Percentiles rank a stretch among this genome's conserved stretches.
phyloP scores from a whole-genome alignment of 2,113 vertebrate genomes.

The Chelonoidis abingdonii region DNA sequence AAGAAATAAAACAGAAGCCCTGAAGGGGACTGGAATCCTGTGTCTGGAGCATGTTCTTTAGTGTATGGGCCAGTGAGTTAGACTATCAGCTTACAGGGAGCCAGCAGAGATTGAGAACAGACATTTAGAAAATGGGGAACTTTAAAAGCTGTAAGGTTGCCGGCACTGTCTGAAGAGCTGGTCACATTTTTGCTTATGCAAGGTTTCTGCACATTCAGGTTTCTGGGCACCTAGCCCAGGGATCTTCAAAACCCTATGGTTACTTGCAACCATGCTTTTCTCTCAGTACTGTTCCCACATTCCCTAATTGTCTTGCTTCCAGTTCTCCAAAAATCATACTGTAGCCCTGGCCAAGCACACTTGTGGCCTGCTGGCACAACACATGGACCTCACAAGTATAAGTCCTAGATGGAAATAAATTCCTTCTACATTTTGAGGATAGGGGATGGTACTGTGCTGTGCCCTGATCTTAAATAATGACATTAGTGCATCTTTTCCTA shows the following conservation, averaged over 20 bases:
- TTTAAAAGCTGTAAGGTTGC: too few relatives aligned
- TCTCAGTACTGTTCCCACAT: not conserved
- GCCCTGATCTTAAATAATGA: not conserved
- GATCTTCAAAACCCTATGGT: not conserved
- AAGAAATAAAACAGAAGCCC: not conserved
- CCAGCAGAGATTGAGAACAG: too few relatives aligned
- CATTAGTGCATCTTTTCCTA: not conserved
- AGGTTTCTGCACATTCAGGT: not conserved
- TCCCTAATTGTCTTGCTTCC: not conserved
- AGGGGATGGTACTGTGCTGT: not conserved
- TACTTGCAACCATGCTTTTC: not conserved
- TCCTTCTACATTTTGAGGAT: not conserved
- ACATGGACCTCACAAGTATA: not conserved
- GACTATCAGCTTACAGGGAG: too few relatives aligned
- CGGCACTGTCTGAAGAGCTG: too few relatives aligned
- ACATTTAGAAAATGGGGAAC: too few relatives aligned
- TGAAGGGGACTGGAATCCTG: not conserved
- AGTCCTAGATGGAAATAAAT: not conserved
- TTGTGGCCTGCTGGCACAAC: not conserved
- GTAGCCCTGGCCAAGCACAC: accelerated
- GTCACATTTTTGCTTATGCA: not conserved
- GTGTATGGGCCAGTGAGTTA: too few relatives aligned
- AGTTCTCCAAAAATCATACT: not conserved
- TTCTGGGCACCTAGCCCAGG: not conserved
- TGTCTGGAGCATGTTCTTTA: too few relatives aligned